A percentile compares a stretch with the other conserved stretches of the same genome.
Evolutionary conservation across 2,797 vertebrate species (phyloP).

Genomic region (Microctenopoma stevenorrisi): DNA sequence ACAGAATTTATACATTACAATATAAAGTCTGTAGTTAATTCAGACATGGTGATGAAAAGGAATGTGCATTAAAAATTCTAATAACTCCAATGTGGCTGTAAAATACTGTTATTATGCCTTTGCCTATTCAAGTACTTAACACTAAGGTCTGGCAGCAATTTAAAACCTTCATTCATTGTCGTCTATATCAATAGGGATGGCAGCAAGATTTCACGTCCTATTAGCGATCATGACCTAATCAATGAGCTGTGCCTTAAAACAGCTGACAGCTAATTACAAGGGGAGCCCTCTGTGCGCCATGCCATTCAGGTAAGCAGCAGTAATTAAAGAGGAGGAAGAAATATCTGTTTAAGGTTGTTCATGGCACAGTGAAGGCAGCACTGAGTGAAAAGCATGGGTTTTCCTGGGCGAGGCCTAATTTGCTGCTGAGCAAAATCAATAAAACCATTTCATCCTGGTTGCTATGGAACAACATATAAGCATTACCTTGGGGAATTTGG

Average conservation of each 20-base stretch:
- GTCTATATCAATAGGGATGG: constrained; percentile 68
- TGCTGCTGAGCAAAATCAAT: constrained; percentile 83
- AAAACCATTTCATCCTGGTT: constrained; percentile 80
- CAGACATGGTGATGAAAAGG: background rate
- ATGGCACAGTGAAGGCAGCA: constrained; percentile 55
- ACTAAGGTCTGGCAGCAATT: constrained; percentile 15
- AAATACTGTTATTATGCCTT: constrained; percentile 32
- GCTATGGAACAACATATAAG: constrained; percentile 78
- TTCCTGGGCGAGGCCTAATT: constrained; percentile 79
- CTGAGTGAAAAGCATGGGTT: constrained; percentile 66
- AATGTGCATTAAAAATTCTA: constrained; percentile 4
- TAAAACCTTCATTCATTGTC: constrained; percentile 59
- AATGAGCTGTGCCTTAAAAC: constrained; percentile 83
- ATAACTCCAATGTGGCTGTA: constrained; percentile 10
- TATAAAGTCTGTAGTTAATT: background rate
- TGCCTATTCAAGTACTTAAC: constrained; percentile 32
- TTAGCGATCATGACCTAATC: constrained; percentile 84
- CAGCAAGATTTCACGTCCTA: constrained; percentile 77
- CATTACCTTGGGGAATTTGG: constrained; percentile 73
- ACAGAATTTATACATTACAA: background rate
- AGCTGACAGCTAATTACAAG: constrained; percentile 84
- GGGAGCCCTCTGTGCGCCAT: constrained; percentile 60
- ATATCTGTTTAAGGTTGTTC: constrained; percentile 73
- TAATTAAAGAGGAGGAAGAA: constrained; percentile 83
- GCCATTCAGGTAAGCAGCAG: constrained; percentile 79